Evolutionary conservation across 2,797 vertebrate genomes (phyloP).

Genomic region (Acanthopagrus latus): DNA sequence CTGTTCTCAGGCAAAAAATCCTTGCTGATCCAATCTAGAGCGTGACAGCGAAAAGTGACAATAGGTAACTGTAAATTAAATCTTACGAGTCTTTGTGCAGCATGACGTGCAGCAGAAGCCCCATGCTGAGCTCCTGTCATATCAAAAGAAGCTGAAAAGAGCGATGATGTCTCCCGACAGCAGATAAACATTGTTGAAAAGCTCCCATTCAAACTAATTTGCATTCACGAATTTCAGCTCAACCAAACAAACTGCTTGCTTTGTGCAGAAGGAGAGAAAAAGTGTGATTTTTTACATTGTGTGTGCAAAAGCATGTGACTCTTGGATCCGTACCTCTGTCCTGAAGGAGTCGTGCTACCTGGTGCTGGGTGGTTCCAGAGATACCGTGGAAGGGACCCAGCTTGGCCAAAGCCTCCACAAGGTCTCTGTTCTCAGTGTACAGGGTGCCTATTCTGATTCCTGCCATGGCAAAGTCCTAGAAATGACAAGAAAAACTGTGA

Average conservation of each 20-base stretch:
- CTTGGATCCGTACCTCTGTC: slow-evolving; percentile 87
- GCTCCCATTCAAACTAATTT: neutral
- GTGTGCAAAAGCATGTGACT: slow-evolving; percentile 6
- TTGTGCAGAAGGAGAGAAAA: neutral
- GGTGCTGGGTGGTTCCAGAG: slow-evolving; percentile 90
- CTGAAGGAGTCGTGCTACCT: slow-evolving; percentile 90
- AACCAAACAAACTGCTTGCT: neutral
- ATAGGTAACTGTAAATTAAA: slow-evolving; percentile 24
- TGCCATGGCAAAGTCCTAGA: slow-evolving; percentile 93
- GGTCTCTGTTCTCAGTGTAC: slow-evolving; percentile 91
- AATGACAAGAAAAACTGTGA: slow-evolving; percentile 10
- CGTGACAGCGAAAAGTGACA: slow-evolving; percentile 32
- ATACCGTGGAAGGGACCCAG: slow-evolving; percentile 91
- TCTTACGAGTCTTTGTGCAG: slow-evolving; percentile 23
- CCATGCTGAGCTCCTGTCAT: slow-evolving; percentile 25
- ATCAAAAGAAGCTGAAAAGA: slow-evolving; percentile 9
- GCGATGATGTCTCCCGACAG: neutral
- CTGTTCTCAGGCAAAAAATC: slow-evolving; percentile 92
- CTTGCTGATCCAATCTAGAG: slow-evolving; percentile 92
- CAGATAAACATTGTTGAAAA: neutral
- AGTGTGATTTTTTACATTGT: neutral
- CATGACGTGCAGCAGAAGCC: neutral
- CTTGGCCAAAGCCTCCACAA: slow-evolving; percentile 90
- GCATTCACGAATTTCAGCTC: slow-evolving; percentile 8
- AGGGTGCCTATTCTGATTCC: slow-evolving; percentile 92